Percentiles rank a stretch among this genome's conserved stretches.
These are phyloP conservation scores for Atherinosoma microstoma DNA, from an alignment of 2,797 vertebrate species.

Conservation along the genomic window DNA sequence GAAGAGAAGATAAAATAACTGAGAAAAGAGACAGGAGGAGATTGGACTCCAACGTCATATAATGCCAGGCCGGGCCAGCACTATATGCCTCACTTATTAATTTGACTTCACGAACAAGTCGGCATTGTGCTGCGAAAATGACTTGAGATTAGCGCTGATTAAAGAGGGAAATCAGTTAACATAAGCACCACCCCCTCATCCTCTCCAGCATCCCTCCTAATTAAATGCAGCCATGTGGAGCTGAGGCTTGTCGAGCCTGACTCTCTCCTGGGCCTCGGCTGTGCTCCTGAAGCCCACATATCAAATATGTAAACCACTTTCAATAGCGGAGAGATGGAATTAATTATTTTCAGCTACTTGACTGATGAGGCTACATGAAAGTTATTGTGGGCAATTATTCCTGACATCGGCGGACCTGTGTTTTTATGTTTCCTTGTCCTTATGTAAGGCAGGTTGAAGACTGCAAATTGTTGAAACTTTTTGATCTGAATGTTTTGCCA, in stretches of 20 bases:
- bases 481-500: slow-evolving; percentile 17
- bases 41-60: slow-evolving; percentile 21
- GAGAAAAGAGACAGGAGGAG: slow-evolving; percentile 44
- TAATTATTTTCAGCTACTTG: slow-evolving; percentile 75
- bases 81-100: slow-evolving; percentile 75
- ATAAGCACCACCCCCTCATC: slow-evolving; percentile 89
- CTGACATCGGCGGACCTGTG: slow-evolving; percentile 54
- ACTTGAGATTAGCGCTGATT: slow-evolving; percentile 87
- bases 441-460: background rate
- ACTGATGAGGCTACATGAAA: slow-evolving; percentile 77
- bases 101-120: slow-evolving; percentile 74
- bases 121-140: slow-evolving; percentile 77
- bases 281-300: slow-evolving; percentile 67
- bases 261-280: slow-evolving; percentile 74
- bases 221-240: slow-evolving; percentile 97
- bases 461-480: slow-evolving; percentile 7
- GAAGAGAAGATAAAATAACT: slow-evolving; percentile 57
- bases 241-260: slow-evolving; percentile 84
- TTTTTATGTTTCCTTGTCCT: slow-evolving; percentile 40
- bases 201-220: slow-evolving; percentile 90
- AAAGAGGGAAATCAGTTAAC: slow-evolving; percentile 93
- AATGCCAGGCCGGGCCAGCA: slow-evolving; percentile 33
- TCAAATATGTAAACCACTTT: slow-evolving; percentile 81
- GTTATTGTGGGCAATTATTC: slow-evolving; percentile 73
- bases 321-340: slow-evolving; percentile 80